phyloP scores from a whole-genome alignment of 1,140 invertebrate genomes.

The Alviniconcha marisindica region DNA sequence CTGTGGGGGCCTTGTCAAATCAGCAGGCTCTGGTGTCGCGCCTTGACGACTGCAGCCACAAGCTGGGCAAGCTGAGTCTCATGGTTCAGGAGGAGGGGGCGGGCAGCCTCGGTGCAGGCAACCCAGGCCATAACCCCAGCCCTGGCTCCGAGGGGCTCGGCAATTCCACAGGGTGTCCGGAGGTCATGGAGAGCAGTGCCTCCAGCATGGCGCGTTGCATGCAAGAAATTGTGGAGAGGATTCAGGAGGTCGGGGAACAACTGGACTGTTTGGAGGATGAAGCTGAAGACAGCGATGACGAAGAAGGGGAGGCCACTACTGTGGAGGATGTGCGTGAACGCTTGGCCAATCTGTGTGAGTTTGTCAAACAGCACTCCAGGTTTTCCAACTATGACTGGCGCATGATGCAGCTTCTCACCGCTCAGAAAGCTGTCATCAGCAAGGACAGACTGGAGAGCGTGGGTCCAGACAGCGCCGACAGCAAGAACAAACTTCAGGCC shows the following conservation, averaged over 20 bases:
- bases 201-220: conserved; percentile 64
- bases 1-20: background rate
- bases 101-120: background rate
- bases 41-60: conserved; percentile 27
- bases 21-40: conserved; percentile 37
- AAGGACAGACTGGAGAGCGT: conserved; percentile 44
- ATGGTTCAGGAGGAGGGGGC: conserved; percentile 36
- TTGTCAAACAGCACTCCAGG: conserved; percentile 59
- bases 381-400: conserved; percentile 64
- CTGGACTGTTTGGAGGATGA: conserved; percentile 57
- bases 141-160: background rate
- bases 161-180: conserved; percentile 1
- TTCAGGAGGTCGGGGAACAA: conserved; percentile 54
- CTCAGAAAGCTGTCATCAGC: conserved; percentile 52
- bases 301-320: conserved; percentile 50
- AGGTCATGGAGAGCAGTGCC: conserved; percentile 27
- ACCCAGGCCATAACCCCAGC: background rate
- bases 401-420: conserved; percentile 58
- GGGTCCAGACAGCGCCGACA: conserved; percentile 3
- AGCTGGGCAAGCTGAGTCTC: conserved; percentile 54
- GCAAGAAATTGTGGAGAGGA: conserved; percentile 58
- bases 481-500: conserved; percentile 63
- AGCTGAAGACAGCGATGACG: conserved; percentile 61
- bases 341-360: conserved; percentile 60
- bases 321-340: conserved; percentile 60